Percentiles rank a stretch among this genome's conserved stretches.
Evolutionary conservation across 2,797 vertebrate genomes (phyloP).

Genomic region (Bradypodion ventrale): DNA sequence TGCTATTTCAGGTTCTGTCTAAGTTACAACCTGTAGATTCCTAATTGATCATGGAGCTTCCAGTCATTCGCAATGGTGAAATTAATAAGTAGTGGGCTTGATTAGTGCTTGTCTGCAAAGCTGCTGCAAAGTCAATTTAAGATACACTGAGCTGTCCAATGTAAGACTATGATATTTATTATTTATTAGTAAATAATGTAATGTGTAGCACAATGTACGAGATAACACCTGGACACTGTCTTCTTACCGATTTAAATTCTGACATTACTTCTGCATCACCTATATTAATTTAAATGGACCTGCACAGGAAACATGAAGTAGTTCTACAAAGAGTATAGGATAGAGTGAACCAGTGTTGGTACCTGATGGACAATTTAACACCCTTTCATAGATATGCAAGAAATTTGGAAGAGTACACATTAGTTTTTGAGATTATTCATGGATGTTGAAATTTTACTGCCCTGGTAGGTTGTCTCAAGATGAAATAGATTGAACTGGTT

Average conservation of each 20-base stretch:
- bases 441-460: neutral
- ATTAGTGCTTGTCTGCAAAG: neutral
- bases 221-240: neutral
- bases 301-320: neutral
- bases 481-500: neutral
- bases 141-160: neutral
- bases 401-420: neutral
- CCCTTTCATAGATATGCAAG: neutral
- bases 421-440: neutral
- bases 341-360: neutral
- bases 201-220: neutral
- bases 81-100: neutral
- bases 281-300: neutral
- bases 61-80: neutral
- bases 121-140: neutral
- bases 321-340: too few relatives aligned
- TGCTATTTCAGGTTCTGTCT: conserved; percentile 62
- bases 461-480: neutral
- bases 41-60: conserved; percentile 37
- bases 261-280: neutral
- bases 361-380: neutral
- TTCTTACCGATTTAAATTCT: neutral
- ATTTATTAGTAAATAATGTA: neutral
- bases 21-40: conserved; percentile 54
- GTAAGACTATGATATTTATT: neutral